A percentile compares a stretch with the other conserved stretches of the same genome.
These are phyloP conservation scores for Ylistrum balloti DNA, from an alignment of 1,140 invertebrate species.

Conservation along the genomic window DNA sequence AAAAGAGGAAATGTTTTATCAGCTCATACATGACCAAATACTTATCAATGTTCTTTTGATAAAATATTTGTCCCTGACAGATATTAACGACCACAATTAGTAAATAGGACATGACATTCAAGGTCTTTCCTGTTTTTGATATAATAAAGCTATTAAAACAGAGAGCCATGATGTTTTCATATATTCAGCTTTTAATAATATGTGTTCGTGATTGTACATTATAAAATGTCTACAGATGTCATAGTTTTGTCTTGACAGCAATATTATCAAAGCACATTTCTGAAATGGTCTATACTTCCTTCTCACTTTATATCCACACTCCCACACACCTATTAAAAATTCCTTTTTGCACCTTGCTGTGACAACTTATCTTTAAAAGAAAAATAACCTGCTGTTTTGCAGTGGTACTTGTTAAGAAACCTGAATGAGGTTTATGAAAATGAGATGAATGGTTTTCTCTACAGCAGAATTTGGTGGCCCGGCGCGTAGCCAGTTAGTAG, in stretches of 20 bases:
- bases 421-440: neutral
- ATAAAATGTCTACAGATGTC: neutral
- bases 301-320: neutral
- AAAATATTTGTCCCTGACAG: too few relatives aligned
- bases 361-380: neutral
- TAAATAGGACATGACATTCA: neutral
- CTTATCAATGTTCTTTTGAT: too few relatives aligned
- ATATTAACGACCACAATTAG: too few relatives aligned
- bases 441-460: neutral
- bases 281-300: neutral
- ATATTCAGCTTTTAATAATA: neutral
- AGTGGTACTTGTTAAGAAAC: neutral
- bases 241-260: neutral
- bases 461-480: too few relatives aligned
- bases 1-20: too few relatives aligned
- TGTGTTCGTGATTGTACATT: neutral
- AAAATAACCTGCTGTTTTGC: neutral
- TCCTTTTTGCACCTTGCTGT: slow-evolving; percentile 15
- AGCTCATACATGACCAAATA: too few relatives aligned
- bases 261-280: slow-evolving; percentile 6
- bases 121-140: neutral
- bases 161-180: neutral
- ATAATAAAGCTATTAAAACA: neutral
- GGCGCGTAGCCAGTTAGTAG: too few relatives aligned
- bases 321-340: slow-evolving; percentile 8